These are phyloP conservation scores for Bambusicola thoracicus DNA, from an alignment of 2,113 vertebrate genomes.

Conservation along the genomic window DNA sequence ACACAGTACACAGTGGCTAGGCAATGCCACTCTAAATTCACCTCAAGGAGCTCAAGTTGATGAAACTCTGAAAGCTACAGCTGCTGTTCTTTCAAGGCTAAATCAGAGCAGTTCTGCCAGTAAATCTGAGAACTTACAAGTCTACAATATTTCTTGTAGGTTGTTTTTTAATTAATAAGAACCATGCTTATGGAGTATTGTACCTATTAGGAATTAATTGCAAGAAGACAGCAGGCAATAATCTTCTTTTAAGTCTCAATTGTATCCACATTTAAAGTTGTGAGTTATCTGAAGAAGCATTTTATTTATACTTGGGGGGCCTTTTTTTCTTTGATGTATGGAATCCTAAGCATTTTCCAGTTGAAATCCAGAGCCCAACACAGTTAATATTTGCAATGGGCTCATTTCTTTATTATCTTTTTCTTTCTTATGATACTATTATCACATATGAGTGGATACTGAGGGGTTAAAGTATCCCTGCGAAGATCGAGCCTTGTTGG, in stretches of 20 bases:
- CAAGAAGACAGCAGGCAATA: neutral
- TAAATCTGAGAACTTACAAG: neutral
- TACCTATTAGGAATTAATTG: neutral
- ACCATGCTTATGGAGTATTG: neutral
- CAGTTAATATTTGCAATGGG: neutral
- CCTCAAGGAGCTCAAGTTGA: neutral
- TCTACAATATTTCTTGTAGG: neutral
- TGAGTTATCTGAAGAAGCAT: neutral
- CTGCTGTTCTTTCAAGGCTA: neutral
- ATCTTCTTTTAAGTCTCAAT: neutral
- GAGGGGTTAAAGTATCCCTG: neutral
- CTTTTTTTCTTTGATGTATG: neutral
- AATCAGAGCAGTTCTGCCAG: neutral
- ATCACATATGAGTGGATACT: neutral
- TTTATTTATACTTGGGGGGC: neutral
- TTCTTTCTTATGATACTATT: neutral
- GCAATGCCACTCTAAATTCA: neutral
- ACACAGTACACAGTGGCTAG: neutral
- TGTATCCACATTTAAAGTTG: neutral
- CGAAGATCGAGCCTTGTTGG: fast-evolving
- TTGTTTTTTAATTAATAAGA: neutral
- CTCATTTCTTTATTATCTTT: neutral
- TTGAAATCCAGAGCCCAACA: neutral
- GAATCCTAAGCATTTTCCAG: neutral
- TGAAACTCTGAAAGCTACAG: neutral